Conservation (phyloP, 1,140 invertebrate genomes). For the Zophobas atratus region DNA sequence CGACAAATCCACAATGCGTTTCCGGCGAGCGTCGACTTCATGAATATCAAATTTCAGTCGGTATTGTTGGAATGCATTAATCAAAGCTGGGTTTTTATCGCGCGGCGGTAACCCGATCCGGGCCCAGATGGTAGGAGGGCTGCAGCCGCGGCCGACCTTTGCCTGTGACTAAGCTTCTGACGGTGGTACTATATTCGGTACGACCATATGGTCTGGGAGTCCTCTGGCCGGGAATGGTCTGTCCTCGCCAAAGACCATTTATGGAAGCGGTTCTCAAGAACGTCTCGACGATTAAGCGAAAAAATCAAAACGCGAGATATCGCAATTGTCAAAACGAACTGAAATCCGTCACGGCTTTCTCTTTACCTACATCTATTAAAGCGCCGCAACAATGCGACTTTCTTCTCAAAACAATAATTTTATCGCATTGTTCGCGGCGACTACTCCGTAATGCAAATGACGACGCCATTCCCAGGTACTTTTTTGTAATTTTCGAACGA, state of each 20-base stretch:
- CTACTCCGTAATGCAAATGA: slow-evolving; percentile 17
- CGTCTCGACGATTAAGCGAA: neutral
- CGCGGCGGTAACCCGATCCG: neutral
- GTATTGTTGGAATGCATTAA: slow-evolving; percentile 16
- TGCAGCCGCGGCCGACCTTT: neutral
- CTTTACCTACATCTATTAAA: neutral
- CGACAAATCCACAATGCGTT: slow-evolving; percentile 22
- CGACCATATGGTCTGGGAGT: slow-evolving; percentile 25
- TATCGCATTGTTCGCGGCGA: neutral
- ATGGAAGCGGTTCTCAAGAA: slow-evolving; percentile 34
- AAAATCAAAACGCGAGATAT: no score
- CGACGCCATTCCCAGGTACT: neutral
- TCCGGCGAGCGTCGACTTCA: slow-evolving; percentile 6
- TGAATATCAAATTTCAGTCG: slow-evolving; percentile 21
- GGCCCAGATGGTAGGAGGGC: neutral
- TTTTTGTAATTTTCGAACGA: neutral
- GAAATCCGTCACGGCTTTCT: neutral
- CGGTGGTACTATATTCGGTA: slow-evolving; percentile 4
- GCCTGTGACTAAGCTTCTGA: neutral
- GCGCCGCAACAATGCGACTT: slow-evolving; percentile 10
- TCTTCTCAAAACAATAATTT: slow-evolving; percentile 31
- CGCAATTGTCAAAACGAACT: no score
- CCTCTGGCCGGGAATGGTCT: slow-evolving; percentile 2
- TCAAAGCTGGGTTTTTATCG: slow-evolving; percentile 3
- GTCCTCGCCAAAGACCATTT: slow-evolving; percentile 9